Conservation (phyloP, 2,888 invertebrate genomes). For the Oasisia sp. region DNA sequence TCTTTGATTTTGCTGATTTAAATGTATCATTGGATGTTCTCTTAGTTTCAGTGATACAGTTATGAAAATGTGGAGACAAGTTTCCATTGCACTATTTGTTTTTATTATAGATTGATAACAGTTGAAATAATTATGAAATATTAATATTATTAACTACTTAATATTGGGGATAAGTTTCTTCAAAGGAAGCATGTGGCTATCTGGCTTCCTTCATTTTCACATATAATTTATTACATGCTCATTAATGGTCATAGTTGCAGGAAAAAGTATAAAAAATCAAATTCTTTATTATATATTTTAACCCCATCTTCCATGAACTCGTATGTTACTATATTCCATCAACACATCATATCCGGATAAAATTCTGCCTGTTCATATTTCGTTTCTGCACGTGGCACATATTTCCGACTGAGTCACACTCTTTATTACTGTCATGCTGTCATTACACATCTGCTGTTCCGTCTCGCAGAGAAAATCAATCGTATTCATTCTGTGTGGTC, state of each 20-base stretch:
- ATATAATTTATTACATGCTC: neutral
- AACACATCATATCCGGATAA: neutral
- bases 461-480: constrained; percentile 2
- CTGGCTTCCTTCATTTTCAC: neutral
- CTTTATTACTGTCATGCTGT: neutral
- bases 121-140: neutral
- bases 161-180: neutral
- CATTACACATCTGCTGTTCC: neutral
- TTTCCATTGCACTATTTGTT: neutral
- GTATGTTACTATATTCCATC: neutral
- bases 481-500: neutral
- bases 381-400: neutral
- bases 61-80: neutral
- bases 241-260: neutral
- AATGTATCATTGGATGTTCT: neutral
- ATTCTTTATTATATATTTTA: neutral
- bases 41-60: neutral
- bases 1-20: neutral
- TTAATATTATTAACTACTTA: neutral
- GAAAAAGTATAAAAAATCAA: neutral
- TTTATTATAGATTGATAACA: neutral
- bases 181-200: neutral
- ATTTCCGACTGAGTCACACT: neutral
- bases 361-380: neutral
- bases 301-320: neutral